Percentiles rank a stretch among this genome's conserved stretches.
phyloP scores from a whole-genome alignment of 30 jellyfish, hydroid and myxozoan genomes.

The Phacellophora camtschatica region DNA sequence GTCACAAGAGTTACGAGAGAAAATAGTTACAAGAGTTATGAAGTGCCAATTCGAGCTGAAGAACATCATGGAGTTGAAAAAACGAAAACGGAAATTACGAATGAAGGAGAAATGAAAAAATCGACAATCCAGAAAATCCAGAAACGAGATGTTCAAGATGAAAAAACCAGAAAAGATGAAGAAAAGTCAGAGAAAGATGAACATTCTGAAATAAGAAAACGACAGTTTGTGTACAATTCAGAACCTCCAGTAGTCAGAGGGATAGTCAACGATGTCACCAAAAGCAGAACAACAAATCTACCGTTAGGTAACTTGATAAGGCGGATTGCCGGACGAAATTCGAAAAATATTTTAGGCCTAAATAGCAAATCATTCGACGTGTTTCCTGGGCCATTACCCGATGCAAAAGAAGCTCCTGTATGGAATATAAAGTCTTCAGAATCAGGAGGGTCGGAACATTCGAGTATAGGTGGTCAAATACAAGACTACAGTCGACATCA shows the following conservation, averaged over 20 bases:
- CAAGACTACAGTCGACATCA: slow-evolving; percentile 19
- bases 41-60: slow-evolving; percentile 92
- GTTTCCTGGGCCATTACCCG: slow-evolving; percentile 98
- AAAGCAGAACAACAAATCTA: slow-evolving; percentile 23
- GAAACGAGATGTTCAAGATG: slow-evolving; percentile 26
- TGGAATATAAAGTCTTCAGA: slow-evolving; percentile 51
- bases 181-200: not conserved
- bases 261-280: slow-evolving; percentile 74
- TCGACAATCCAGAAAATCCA: slow-evolving; percentile 55
- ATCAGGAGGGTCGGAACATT: not conserved
- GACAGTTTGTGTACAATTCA: slow-evolving; percentile 69
- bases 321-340: slow-evolving; percentile 84
- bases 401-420: slow-evolving; percentile 37
- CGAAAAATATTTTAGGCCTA: slow-evolving; percentile 89
- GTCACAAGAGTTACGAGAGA: slow-evolving; percentile 19
- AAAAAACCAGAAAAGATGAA: not conserved
- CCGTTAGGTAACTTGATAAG: slow-evolving; percentile 85
- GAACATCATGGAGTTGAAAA: slow-evolving; percentile 76
- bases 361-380: slow-evolving; percentile 95
- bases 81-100: slow-evolving; percentile 1
- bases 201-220: slow-evolving; percentile 43
- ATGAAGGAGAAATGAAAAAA: slow-evolving; percentile 26
- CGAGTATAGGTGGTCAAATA: not conserved
- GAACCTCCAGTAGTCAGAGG: slow-evolving; percentile 84
- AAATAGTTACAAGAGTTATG: not conserved